Base-by-base conservation (phyloP, 2,888 invertebrate species). In the Conistra vaccinii region DNA sequence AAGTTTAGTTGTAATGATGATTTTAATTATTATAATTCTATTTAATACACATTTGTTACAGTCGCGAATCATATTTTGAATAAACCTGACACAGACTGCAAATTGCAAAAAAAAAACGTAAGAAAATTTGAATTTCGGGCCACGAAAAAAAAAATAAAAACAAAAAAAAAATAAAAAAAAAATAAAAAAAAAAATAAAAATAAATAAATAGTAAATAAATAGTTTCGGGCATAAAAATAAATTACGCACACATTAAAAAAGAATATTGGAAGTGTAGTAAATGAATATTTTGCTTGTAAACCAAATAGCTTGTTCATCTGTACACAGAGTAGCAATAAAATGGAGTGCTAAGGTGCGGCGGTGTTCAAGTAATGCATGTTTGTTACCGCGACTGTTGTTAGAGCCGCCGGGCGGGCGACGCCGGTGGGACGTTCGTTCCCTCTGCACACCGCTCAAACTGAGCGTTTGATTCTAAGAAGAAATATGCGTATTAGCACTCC, bases 401-500 rank as follows among this genome's bases (percentile, higher is more conserved):
- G 32, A n/a, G 57, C 26, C 65, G 73, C 26, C 57, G 69, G 58
- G 53, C 48, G 61, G 55, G 84, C 71, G 78, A 73, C 78, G 69
- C 58, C 66, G 69, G 66, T 17, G 84, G 53, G n/a, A 58, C n/a
- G 58, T 42, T 45, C 29, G 51, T 14, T 48, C 9, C 68, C 57
- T 73, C 85, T n/a, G 57, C 68, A 62, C 60, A 14, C 73, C 48
- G 61, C 72, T 65, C 73, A 55, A 60, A 60, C 35, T 76, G 72
- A 70, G 60, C 62, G 63, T 67, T 75, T 58, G 80, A 42, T 75
- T 83, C 84, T 80, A 89, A 80, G 83, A 75, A 76, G 39, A 85
- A 83, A 83, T 73, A 71, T 76, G 81, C 55, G 39, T 67, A 81
- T 83, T 84, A 83, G 81, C 85, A 87, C 74, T 76, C 76, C 81